Conservation (phyloP, 2,888 invertebrate genomes). For the Steinernema hermaphroditum region DNA sequence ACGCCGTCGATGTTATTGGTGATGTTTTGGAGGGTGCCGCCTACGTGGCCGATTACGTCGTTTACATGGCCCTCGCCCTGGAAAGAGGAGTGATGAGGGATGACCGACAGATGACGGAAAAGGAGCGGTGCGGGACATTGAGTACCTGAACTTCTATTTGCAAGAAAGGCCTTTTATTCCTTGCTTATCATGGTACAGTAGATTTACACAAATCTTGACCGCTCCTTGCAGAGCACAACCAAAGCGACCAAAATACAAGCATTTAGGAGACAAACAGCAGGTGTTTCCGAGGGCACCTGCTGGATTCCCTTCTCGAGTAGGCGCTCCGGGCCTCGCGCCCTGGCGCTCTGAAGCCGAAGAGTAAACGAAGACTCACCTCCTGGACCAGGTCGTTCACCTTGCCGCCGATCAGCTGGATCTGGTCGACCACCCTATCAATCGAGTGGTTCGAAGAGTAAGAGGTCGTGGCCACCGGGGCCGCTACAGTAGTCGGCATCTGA, state of each 20-base stretch:
- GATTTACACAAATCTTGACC: no score
- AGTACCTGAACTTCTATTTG: no score
- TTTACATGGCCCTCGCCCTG: constrained; percentile 14
- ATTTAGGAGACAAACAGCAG: no score
- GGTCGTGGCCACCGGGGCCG: constrained; percentile 33
- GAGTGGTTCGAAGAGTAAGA: constrained; percentile 46
- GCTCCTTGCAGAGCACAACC: no score
- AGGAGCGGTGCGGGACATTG: no score
- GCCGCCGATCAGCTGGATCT: constrained; percentile 38
- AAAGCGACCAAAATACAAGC: no score
- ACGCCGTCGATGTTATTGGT: constrained; percentile 15
- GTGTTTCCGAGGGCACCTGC: no score
- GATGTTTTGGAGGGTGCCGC: constrained; percentile 9
- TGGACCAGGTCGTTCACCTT: constrained; percentile 33
- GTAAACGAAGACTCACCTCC: constrained; percentile 15
- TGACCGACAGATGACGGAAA: constrained; percentile 13
- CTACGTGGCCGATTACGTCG: constrained; percentile 3
- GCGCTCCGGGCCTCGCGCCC: no score
- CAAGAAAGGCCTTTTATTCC: no score
- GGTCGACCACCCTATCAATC: constrained; percentile 52
- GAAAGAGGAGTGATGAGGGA: neutral
- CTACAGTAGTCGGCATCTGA: constrained; percentile 10
- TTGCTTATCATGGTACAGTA: no score
- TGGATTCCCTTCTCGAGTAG: no score
- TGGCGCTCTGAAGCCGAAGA: no score